Conservation (phyloP, 2,888 invertebrate genomes). For the Protonemura montana region DNA sequence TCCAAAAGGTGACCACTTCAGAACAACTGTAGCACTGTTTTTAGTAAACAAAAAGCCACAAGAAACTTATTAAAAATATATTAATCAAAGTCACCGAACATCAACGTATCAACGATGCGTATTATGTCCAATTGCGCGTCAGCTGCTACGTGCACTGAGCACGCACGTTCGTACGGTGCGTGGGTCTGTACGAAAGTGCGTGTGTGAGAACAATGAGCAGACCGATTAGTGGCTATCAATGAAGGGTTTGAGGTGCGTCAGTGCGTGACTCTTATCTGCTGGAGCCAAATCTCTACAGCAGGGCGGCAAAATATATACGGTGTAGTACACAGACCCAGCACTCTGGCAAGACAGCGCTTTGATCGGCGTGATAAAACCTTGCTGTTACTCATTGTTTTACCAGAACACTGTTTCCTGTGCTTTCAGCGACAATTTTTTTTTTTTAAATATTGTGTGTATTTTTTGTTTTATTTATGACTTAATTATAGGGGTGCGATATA, state of each 20-base stretch:
- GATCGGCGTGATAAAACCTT: not conserved
- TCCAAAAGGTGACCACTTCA: not conserved
- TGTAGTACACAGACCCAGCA: not conserved
- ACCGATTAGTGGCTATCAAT: conserved; percentile 4
- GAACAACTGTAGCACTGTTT: not conserved
- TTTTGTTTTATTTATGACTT: not conserved
- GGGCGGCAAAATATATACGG: not conserved
- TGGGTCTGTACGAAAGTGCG: not conserved
- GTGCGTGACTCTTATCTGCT: not conserved
- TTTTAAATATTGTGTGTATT: no score
- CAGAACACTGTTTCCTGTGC: not conserved
- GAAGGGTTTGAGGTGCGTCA: not conserved
- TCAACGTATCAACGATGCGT: not conserved
- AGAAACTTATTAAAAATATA: not conserved
- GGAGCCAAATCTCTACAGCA: not conserved
- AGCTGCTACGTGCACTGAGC: not conserved
- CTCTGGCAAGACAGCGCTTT: not conserved
- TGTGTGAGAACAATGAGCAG: not conserved
- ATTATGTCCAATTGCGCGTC: not conserved
- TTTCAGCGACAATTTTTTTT: not conserved
- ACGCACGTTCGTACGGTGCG: not conserved
- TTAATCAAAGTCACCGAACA: not conserved
- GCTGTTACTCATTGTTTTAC: not conserved
- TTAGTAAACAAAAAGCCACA: not conserved
- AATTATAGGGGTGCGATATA: not conserved